Percentiles rank a stretch among this genome's conserved stretches.
Conservation (phyloP, 1,140 invertebrate genomes). For the Trachymyrmex cornetzi region DNA sequence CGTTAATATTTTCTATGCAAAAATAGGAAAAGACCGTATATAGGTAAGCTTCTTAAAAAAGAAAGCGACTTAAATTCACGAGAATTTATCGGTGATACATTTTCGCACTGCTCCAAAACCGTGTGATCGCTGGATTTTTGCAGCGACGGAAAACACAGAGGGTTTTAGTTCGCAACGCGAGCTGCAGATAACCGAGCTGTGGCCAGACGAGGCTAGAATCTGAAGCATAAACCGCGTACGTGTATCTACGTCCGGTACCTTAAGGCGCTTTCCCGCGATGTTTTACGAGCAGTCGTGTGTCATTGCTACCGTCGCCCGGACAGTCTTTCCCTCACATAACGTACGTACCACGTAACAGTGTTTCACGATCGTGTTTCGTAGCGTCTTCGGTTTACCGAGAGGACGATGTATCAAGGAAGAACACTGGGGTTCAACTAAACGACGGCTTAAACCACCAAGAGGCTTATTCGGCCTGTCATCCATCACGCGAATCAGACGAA, state of each 20-base stretch:
- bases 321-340: constrained; percentile 30
- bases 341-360: constrained; percentile 26
- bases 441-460: constrained; percentile 39
- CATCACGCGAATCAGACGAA: constrained; percentile 2
- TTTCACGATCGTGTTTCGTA: constrained; percentile 64
- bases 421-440: constrained; percentile 38
- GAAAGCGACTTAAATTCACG: constrained; percentile 18
- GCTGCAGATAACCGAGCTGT: constrained; percentile 36
- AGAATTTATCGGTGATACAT: constrained; percentile 72
- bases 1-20: background rate
- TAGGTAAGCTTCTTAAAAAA: background rate
- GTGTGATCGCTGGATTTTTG: constrained; percentile 64
- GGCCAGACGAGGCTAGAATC: constrained; percentile 56
- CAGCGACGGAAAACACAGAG: constrained; percentile 35
- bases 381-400: constrained; percentile 50
- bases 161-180: constrained; percentile 28
- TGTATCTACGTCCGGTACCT: constrained; percentile 56
- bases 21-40: background rate
- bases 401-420: constrained; percentile 38
- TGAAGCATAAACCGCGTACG: constrained; percentile 63
- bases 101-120: background rate
- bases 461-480: constrained; percentile 22
- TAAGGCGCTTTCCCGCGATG: constrained; percentile 71
- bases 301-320: constrained; percentile 68
- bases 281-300: constrained; percentile 77